A percentile compares a stretch with the other conserved stretches of the same genome.
Evolutionary conservation across 2,797 vertebrate species (phyloP).

Genomic region (Holocentrus rufus): DNA sequence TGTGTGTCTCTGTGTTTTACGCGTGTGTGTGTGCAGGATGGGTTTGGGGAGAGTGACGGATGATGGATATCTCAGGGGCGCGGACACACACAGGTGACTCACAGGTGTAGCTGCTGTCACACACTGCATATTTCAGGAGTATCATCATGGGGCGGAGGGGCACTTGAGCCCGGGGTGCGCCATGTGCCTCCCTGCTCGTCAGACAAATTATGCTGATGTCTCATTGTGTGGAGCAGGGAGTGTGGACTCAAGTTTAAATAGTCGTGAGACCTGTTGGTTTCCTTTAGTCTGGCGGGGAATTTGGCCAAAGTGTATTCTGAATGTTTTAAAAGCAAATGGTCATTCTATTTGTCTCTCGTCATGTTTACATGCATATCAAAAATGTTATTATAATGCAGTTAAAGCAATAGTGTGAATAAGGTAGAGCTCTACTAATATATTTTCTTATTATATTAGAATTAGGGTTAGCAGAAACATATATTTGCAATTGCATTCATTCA

Average conservation of each 20-base stretch:
- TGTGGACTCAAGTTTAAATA: slow-evolving; percentile 24
- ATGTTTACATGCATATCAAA: neutral
- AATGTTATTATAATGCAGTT: too few relatives aligned
- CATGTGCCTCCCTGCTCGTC: slow-evolving; percentile 63
- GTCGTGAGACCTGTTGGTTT: slow-evolving; percentile 50
- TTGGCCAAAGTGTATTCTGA: neutral
- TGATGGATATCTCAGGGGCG: slow-evolving; percentile 74
- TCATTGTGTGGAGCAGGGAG: slow-evolving; percentile 67
- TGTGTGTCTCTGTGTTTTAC: too few relatives aligned
- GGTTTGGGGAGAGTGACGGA: slow-evolving; percentile 42
- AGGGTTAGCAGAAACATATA: too few relatives aligned
- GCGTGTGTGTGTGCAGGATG: slow-evolving; percentile 25
- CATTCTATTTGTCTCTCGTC: neutral
- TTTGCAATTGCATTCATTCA: too few relatives aligned
- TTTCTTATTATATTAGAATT: too few relatives aligned
- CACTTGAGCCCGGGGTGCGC: slow-evolving; percentile 45
- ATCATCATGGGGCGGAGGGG: slow-evolving; percentile 66
- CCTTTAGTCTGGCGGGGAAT: slow-evolving; percentile 7
- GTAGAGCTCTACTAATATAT: too few relatives aligned
- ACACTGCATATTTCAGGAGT: slow-evolving; percentile 73
- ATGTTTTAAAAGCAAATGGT: slow-evolving; percentile 1
- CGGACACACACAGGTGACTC: slow-evolving; percentile 76
- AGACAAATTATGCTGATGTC: slow-evolving; percentile 68
- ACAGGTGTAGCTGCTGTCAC: slow-evolving; percentile 69
- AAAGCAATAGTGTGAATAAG: too few relatives aligned